Percentiles rank a stretch among this genome's conserved stretches.
phyloP scores from a whole-genome alignment of 2,888 invertebrate species.

The Nymphalis urticae region DNA sequence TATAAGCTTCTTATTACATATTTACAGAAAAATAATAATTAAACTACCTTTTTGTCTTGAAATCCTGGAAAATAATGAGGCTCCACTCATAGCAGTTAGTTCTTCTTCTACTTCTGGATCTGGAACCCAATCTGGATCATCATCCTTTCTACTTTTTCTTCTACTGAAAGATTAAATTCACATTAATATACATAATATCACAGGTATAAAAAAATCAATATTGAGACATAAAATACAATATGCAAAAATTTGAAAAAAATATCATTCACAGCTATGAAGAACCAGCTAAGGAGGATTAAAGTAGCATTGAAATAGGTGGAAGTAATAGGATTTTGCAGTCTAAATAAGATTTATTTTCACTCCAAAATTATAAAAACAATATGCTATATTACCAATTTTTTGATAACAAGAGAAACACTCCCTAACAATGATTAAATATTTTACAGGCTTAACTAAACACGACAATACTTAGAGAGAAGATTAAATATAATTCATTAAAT shows the following conservation, averaged over 20 bases:
- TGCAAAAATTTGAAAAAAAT: background rate
- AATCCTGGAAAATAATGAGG: constrained; percentile 54
- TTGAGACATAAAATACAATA: background rate
- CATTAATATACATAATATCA: background rate
- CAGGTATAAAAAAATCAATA: background rate
- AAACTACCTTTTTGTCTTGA: constrained; percentile 60
- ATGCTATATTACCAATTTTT: too few relatives aligned
- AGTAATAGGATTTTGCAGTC: too few relatives aligned
- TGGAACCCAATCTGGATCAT: constrained; percentile 81
- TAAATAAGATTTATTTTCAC: too few relatives aligned
- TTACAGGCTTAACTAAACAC: too few relatives aligned
- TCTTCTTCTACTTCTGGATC: constrained; percentile 87
- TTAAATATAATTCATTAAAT: too few relatives aligned
- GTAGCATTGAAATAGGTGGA: too few relatives aligned
- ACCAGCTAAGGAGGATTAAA: too few relatives aligned
- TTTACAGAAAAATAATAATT: background rate
- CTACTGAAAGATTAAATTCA: constrained; percentile 47
- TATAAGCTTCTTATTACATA: background rate
- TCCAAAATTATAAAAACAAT: too few relatives aligned
- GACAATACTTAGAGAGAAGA: too few relatives aligned
- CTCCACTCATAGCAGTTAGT: constrained; percentile 84
- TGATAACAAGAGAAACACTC: too few relatives aligned
- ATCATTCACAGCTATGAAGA: background rate
- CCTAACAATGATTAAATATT: too few relatives aligned
- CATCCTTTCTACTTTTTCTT: constrained; percentile 66